Conservation (phyloP, 2,888 invertebrate species). For the Eupithecia dodoneata region DNA sequence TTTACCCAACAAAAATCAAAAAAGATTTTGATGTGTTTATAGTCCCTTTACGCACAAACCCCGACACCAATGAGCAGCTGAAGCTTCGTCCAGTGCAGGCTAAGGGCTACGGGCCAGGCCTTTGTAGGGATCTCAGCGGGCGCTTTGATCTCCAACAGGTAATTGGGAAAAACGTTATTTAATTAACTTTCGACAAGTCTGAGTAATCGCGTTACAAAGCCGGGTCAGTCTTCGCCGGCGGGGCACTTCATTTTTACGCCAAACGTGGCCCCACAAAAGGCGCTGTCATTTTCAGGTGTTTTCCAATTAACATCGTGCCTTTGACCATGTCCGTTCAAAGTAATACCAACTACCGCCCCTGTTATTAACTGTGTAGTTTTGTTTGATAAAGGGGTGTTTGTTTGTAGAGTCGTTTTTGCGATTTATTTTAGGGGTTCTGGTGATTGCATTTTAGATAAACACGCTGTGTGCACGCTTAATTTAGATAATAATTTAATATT, state of each 20-base stretch:
- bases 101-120: conserved; percentile 70
- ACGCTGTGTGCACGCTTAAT: neutral
- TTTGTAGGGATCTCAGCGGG: conserved; percentile 74
- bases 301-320: conserved; percentile 82
- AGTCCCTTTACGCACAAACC: conserved; percentile 30
- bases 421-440: conserved; percentile 40
- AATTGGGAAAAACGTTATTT: conserved; percentile 84
- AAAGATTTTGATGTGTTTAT: conserved; percentile 46
- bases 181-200: conserved; percentile 84
- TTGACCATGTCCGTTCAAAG: conserved; percentile 76
- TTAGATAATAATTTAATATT: conserved; percentile 2
- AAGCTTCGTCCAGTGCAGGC: conserved; percentile 72
- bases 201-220: conserved; percentile 83
- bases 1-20: neutral
- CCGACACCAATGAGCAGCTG: conserved; percentile 45
- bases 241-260: conserved; percentile 81
- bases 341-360: conserved; percentile 67
- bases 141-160: conserved; percentile 81
- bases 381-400: conserved; percentile 64
- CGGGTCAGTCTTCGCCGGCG: conserved; percentile 76
- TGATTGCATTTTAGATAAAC: conserved; percentile 28
- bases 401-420: conserved; percentile 59
- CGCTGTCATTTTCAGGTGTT: conserved; percentile 82
- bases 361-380: conserved; percentile 72
- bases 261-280: conserved; percentile 74